Evolutionary conservation across 1,140 invertebrate genomes (phyloP).

Genomic region (Maconellicoccus hirsutus): DNA sequence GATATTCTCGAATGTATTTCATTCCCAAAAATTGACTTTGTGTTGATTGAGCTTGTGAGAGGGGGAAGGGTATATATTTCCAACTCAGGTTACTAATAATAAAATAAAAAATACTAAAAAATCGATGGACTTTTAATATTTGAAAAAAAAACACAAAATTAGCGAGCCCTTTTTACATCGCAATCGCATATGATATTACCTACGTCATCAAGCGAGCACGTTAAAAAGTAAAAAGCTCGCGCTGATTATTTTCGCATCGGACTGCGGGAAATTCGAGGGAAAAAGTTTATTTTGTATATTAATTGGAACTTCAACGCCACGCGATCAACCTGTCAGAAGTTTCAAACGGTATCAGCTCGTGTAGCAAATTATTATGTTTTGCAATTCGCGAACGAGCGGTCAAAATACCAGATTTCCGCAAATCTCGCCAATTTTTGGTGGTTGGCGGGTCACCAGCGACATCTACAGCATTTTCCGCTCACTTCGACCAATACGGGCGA

Average conservation of each 20-base stretch:
- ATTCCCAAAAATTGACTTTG: no score
- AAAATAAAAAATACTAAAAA: no score
- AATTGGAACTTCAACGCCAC: not conserved
- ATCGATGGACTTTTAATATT: no score
- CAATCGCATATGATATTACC: no score
- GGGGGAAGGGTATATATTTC: no score
- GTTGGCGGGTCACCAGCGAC: not conserved
- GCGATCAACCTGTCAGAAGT: slow-evolving; percentile 2
- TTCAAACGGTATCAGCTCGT: slow-evolving; percentile 3
- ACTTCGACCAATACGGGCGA: not conserved
- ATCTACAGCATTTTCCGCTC: not conserved
- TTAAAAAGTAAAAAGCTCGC: not conserved
- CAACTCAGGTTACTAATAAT: no score
- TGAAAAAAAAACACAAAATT: no score
- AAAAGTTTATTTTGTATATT: not conserved
- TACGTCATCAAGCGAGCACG: no score
- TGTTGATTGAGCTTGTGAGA: no score
- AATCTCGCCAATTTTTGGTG: no score
- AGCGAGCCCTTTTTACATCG: no score
- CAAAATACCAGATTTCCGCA: slow-evolving; percentile 3
- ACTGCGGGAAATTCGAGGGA: not conserved
- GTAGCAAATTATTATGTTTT: slow-evolving; percentile 6
- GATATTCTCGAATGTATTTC: no score
- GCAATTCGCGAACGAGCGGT: not conserved
- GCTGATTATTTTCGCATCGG: not conserved